Base-by-base conservation (phyloP, 2,888 invertebrate genomes). In the Epirrita christyi region DNA sequence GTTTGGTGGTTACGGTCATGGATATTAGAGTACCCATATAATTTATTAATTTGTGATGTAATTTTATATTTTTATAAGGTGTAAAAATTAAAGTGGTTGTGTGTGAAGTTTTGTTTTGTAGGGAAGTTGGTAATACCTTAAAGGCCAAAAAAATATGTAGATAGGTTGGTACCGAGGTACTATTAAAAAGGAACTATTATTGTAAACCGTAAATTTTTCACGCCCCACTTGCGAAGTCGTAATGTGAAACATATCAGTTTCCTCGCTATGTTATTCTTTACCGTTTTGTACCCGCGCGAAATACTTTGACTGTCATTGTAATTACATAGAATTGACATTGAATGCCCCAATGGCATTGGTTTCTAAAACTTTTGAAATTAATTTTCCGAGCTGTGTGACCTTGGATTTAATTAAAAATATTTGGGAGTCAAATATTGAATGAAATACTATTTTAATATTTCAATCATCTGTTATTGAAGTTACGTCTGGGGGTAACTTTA, bases 21-120 rank as follows among this genome's bases (percentile, higher is more conserved):
- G 40, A 28, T 55, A 32, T 48, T 55, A 27, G 42, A 11, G 27
- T 50, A 11, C n/a, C n/a, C n/a, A n/a, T 42, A 4, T 40, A 34
- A 11, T 15, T 46, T 37, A 13, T 50, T 40, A 14, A 3, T 29
- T 21, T 8, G 11, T 41, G 40, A 7, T 32, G 40, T 13, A 27
- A 10, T 27, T 57, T 42, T 57, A 13, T 51, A 27, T 42, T 45
- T 47, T 21, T 45, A n/a, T 28, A 47, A 51, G 51, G 37, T 51
- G 45, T 51, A 41, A 29, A 27, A 42, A 57, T 47, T 47, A 57
- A 57, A 51, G 21, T 15, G 11, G 9, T 57, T 21, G 9, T 32
- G 1, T 36, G 42, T 47, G 27, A 46, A 40, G 21, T 11, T 32
- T 38, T 6, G 14, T 47, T 38, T 44, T 44, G 8, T 5, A 44